These are phyloP conservation scores for Machimus atricapillus DNA, from an alignment of 2,888 invertebrate genomes.

Conservation along the genomic window DNA sequence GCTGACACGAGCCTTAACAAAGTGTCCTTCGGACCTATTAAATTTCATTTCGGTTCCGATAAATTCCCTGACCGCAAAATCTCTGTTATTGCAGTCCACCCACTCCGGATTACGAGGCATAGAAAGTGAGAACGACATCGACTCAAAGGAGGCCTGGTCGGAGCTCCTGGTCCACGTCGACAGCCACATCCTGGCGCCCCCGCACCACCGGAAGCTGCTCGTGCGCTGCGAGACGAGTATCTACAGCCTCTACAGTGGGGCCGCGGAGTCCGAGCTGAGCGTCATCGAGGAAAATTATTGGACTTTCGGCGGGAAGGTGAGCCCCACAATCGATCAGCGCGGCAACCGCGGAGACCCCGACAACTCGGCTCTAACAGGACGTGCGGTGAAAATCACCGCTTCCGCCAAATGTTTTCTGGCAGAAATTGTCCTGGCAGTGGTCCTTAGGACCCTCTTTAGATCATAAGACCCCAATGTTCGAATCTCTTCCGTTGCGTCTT, in stretches of 20 bases:
- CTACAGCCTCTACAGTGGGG: slow-evolving; percentile 47
- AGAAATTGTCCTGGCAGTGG: neutral
- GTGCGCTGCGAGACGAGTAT: slow-evolving; percentile 50
- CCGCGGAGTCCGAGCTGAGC: slow-evolving; percentile 47
- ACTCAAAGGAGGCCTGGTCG: slow-evolving; percentile 48
- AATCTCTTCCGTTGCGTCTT: neutral
- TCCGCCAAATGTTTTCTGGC: neutral
- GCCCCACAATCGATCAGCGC: slow-evolving; percentile 49
- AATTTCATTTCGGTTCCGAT: slow-evolving; percentile 4
- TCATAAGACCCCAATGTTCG: neutral
- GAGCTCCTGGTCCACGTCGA: slow-evolving; percentile 49
- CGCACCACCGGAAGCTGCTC: slow-evolving; percentile 42
- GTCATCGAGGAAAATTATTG: slow-evolving; percentile 47
- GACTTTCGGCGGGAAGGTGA: slow-evolving; percentile 47
- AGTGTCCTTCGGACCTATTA: neutral
- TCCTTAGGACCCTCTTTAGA: neutral
- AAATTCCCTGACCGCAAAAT: neutral
- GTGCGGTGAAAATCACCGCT: neutral
- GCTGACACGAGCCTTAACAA: neutral
- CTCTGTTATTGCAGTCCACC: slow-evolving; percentile 44
- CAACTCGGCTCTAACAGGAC: slow-evolving; percentile 49
- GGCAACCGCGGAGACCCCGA: slow-evolving; percentile 49
- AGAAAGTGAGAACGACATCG: slow-evolving; percentile 34
- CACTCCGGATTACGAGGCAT: slow-evolving; percentile 46
- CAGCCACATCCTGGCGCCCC: slow-evolving; percentile 45